Conservation (phyloP, 2,113 vertebrate species). For the Pavo muticus region DNA sequence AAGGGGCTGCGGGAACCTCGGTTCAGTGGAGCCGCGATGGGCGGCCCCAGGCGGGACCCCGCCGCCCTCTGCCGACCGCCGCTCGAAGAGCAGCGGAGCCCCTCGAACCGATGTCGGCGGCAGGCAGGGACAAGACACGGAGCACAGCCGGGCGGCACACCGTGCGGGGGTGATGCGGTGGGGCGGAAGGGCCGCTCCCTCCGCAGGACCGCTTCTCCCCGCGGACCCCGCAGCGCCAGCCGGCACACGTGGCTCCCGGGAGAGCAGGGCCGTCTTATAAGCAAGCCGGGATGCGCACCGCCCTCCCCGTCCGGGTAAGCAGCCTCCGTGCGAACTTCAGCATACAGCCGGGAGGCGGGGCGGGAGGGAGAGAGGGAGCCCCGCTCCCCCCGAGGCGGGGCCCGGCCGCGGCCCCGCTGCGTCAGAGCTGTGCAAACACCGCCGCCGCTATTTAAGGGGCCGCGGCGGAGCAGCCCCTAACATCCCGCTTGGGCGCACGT, state of each 20-base stretch:
- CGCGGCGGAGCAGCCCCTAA: neutral
- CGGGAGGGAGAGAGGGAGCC: neutral
- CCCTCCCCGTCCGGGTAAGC: too few relatives aligned
- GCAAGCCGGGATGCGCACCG: too few relatives aligned
- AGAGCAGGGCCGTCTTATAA: too few relatives aligned
- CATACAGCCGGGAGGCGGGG: neutral
- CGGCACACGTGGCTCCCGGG: too few relatives aligned
- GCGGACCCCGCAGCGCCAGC: too few relatives aligned
- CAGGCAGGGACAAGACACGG: neutral
- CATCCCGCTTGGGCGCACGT: neutral
- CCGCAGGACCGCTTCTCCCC: neutral
- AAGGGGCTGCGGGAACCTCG: neutral
- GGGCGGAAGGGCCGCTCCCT: accelerated
- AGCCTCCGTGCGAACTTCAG: too few relatives aligned
- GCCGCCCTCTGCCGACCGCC: neutral
- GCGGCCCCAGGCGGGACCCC: neutral
- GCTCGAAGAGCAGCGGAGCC: neutral
- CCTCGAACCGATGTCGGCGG: neutral
- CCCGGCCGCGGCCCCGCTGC: conserved; percentile 52
- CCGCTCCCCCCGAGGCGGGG: neutral
- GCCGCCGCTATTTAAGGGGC: conserved; percentile 79
- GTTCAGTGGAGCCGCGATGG: too few relatives aligned
- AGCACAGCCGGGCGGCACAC: neutral
- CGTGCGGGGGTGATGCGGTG: accelerated
- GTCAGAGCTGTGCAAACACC: conserved; percentile 75